A percentile compares a stretch with the other conserved stretches of the same genome.
Evolutionary conservation across 2,888 invertebrate species (phyloP).

Genomic region (Nipponacmea schrenckii): DNA sequence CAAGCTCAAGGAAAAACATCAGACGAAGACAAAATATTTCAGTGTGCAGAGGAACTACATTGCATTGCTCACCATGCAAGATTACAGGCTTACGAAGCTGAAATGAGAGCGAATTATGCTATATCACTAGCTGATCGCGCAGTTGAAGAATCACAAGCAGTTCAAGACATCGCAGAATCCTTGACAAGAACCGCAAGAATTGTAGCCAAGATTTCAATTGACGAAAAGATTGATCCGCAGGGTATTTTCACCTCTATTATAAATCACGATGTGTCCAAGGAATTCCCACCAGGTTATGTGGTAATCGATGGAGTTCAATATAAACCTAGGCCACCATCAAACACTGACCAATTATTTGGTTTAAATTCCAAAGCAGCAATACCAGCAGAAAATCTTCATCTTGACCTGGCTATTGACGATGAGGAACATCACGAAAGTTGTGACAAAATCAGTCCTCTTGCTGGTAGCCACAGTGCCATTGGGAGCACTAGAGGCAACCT

Average conservation of each 20-base stretch:
- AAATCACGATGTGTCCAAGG: neutral
- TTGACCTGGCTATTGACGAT: neutral
- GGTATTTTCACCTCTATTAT: neutral
- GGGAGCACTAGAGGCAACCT: neutral
- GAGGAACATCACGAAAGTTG: neutral
- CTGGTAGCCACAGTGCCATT: neutral
- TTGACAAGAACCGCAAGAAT: constrained; percentile 38
- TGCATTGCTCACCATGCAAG: constrained; percentile 26
- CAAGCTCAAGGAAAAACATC: no score
- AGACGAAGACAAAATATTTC: constrained; percentile 12
- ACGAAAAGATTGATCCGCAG: constrained; percentile 28
- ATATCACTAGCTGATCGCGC: constrained; percentile 31
- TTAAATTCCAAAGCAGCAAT: no score
- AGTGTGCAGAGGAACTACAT: constrained; percentile 20
- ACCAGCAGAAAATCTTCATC: neutral
- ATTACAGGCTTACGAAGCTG: constrained; percentile 28
- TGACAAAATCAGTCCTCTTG: neutral
- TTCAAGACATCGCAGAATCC: constrained; percentile 34
- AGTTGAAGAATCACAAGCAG: constrained; percentile 36
- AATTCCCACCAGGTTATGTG: neutral
- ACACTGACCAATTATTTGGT: neutral
- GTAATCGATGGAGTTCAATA: neutral
- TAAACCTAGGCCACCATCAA: neutral
- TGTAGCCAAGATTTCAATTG: constrained; percentile 39
- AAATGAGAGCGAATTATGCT: constrained; percentile 22